phyloP scores from a whole-genome alignment of 2,113 vertebrate genomes.

The Lethenteron reissneri region DNA sequence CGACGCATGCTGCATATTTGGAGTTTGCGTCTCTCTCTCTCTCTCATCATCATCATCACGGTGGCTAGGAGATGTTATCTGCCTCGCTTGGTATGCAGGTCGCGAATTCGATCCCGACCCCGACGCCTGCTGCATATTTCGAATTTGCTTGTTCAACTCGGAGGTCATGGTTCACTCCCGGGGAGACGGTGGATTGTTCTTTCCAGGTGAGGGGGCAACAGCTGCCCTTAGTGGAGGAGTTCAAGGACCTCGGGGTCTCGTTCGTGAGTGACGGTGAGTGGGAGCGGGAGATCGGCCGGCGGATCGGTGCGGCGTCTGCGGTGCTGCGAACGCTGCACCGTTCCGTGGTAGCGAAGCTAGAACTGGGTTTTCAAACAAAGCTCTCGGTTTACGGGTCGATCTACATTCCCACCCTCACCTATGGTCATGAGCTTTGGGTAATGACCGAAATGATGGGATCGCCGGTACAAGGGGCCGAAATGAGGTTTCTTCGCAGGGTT shows the following conservation, averaged over 20 bases:
- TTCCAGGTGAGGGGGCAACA: conserved; percentile 7
- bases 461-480: conserved; percentile 7
- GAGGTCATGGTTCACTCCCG: conserved; percentile 4
- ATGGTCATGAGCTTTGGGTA: neutral
- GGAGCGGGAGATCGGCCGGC: conserved; percentile 1
- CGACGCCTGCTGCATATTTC: no score
- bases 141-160: neutral
- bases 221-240: conserved; percentile 8
- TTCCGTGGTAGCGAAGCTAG: neutral
- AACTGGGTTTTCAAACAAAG: no score
- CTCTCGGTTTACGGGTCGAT: no score
- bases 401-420: no score
- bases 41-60: no score
- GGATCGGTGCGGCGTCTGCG: neutral
- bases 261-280: conserved; percentile 1
- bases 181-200: conserved; percentile 8
- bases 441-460: conserved; percentile 5
- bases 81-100: no score
- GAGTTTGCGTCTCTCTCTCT: no score
- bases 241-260: conserved; percentile 7
- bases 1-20: no score
- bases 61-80: no score
- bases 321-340: conserved; percentile 2
- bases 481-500: conserved; percentile 7
- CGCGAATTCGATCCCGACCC: no score